Evolutionary conservation across 2,888 invertebrate genomes (phyloP).

Genomic region (Candidula unifasciata): DNA sequence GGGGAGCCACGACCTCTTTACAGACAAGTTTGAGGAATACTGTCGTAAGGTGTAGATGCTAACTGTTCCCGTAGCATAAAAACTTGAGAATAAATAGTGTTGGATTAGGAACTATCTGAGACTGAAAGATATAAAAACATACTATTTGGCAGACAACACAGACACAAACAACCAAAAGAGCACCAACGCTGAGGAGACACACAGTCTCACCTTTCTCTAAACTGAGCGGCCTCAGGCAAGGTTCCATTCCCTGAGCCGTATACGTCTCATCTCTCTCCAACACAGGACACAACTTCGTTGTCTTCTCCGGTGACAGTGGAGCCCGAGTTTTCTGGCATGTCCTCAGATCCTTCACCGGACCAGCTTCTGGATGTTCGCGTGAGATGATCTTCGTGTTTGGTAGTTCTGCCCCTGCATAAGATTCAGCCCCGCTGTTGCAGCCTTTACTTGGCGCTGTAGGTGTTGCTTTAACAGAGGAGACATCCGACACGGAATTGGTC

Average conservation of each 20-base stretch:
- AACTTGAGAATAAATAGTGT: no score
- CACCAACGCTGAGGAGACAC: no score
- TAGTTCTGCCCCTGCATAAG: neutral
- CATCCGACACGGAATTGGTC: neutral
- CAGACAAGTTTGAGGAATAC: no score
- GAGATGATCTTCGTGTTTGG: neutral
- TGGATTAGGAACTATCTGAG: no score
- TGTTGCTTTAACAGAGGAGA: neutral
- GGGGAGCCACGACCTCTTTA: no score
- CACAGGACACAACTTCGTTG: neutral
- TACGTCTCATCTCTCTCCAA: neutral
- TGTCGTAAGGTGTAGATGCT: no score
- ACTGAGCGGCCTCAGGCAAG: no score
- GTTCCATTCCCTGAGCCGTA: neutral
- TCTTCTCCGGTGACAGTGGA: neutral
- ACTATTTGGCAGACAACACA: no score
- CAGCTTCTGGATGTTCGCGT: neutral
- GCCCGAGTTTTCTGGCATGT: neutral
- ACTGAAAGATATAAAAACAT: no score
- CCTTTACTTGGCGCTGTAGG: neutral
- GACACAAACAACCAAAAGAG: no score
- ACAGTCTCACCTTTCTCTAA: neutral
- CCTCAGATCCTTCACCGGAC: neutral
- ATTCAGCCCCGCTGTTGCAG: neutral
- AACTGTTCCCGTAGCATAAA: no score